These are phyloP conservation scores for Puffinus mauretanicus DNA, from an alignment of 2,113 vertebrate species.

Conservation along the genomic window DNA sequence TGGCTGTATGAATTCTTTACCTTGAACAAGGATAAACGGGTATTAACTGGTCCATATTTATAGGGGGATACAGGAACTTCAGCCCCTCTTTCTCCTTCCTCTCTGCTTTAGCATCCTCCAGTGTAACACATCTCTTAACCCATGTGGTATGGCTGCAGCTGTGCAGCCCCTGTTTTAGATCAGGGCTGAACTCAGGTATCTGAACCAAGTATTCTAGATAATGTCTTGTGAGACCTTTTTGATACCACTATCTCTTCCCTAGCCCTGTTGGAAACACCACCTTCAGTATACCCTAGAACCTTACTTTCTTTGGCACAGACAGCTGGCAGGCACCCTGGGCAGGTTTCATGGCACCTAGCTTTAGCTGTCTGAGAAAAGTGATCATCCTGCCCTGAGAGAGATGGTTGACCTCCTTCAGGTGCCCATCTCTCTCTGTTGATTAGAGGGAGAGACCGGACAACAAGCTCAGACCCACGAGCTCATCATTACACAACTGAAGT, in stretches of 20 bases:
- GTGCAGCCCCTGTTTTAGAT: neutral
- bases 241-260: neutral
- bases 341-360: neutral
- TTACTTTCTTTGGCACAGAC: neutral
- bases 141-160: rapidly evolving
- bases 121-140: neutral
- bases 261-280: neutral
- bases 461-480: neutral
- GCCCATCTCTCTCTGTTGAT: neutral
- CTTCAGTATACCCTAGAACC: neutral
- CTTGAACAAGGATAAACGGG: neutral
- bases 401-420: neutral
- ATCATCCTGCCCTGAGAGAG: neutral
- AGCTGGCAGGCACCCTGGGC: neutral
- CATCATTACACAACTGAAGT: neutral
- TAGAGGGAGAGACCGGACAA: neutral
- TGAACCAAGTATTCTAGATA: neutral
- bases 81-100: neutral
- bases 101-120: neutral
- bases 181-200: neutral
- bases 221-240: neutral
- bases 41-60: neutral
- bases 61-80: neutral
- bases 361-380: neutral
- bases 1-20: neutral